Evolutionary conservation across 2,888 invertebrate species (phyloP), one percentile per base, ranked within the genome.

Genomic region (Oscheius onirici): DNA sequence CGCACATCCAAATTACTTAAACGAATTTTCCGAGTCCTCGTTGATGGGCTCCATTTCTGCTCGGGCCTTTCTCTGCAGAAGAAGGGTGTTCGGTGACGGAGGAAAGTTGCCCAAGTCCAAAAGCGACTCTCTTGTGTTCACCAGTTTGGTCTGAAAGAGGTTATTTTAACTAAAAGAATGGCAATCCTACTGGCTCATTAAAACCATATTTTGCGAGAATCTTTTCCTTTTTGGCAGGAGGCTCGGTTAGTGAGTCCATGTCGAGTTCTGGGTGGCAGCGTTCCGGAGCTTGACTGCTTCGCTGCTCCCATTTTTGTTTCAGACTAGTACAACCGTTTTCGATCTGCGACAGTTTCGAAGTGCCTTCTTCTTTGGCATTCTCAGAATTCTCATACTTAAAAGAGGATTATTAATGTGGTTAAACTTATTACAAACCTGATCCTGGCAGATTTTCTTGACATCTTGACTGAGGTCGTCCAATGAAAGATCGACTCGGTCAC

Each of bases 21-120:
- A 28, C 28, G 28, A 28, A 58, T 58, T 58, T 20, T 58, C 58
- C 10, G 41, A 20, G n/a, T 63, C 63, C 11, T 63, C 63, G n/a
- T 46, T 24, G 26, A 49, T 49, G 20, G 26, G 26, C 6, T 49
- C 49, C 49, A 49, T 49, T 10, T 15, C 20, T 1, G 11, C 26
- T 13, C 15, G 15, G 17, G 55, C 26, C 51, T 46, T 69, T 46
- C 46, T 46, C 17, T 55, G 24, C 20, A 11, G 17, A 6, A 41
- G 28, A 1, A 69, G 17, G 26, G 69, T 17, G 13, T 22, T 44
- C 3, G 69, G 69, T n/a, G 69, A 66, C 20, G 34, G 22, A 15
- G 66, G 66, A 1, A 69, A 22, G 40, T 69, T 69, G 17, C 22
- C 22, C 11, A 69, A 34, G 11, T 69, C 69, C 24, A 69, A 40